phyloP scores from a whole-genome alignment of 1,140 invertebrate genomes.

The Trachymyrmex cornetzi region DNA sequence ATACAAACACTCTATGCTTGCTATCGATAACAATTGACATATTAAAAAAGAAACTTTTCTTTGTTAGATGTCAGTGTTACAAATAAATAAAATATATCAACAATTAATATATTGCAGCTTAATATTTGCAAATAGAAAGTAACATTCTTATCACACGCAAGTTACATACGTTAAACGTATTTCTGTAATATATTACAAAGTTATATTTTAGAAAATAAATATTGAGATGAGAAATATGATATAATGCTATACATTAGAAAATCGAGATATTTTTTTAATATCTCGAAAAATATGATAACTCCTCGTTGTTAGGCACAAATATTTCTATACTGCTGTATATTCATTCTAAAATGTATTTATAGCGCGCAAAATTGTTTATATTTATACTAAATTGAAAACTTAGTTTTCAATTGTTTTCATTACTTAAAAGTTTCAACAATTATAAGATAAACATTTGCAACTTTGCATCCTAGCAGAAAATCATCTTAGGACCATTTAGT shows the following conservation, averaged over 20 bases:
- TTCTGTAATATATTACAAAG: constrained; percentile 8
- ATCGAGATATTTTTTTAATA: constrained; percentile 16
- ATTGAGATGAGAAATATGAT: constrained; percentile 12
- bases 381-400: constrained; percentile 44
- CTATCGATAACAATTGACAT: constrained; percentile 38
- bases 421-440: constrained; percentile 36
- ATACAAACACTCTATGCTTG: constrained; percentile 7
- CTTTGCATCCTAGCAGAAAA: constrained; percentile 19
- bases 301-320: constrained; percentile 53
- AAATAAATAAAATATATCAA: constrained; percentile 34
- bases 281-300: constrained; percentile 13
- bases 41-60: not conserved
- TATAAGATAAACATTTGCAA: constrained; percentile 28
- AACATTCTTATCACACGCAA: constrained; percentile 7
- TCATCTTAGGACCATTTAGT: constrained; percentile 5
- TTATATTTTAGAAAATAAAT: constrained; percentile 23
- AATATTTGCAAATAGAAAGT: constrained; percentile 1
- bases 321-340: constrained; percentile 55
- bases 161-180: not conserved
- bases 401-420: constrained; percentile 8
- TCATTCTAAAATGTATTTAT: constrained; percentile 40
- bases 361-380: constrained; percentile 32
- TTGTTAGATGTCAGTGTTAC: constrained; percentile 8
- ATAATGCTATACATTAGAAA: constrained; percentile 29
- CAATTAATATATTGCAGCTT: not conserved